Evolutionary conservation across 1,140 invertebrate genomes (phyloP), one percentile per base, ranked within the genome.

Genomic region (Drosophila mojavensis): DNA sequence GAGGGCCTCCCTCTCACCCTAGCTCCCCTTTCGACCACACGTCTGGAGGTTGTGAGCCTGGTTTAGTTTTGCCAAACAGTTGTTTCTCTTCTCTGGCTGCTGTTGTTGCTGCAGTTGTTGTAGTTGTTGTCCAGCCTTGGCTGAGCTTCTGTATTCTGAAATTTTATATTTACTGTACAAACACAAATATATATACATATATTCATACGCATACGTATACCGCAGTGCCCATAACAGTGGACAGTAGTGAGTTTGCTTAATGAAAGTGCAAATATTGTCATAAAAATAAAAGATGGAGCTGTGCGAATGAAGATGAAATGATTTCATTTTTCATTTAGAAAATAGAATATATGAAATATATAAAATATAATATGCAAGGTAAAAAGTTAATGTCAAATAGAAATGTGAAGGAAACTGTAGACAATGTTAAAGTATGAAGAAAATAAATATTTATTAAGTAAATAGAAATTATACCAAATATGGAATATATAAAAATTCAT

Each of bases 11-110:
- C 53, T 11, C 33, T n/a, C 5, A 33, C 20, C 26, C 15, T 51
- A 33, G 13, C 24, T 47, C 17, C 39, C 15, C 13, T 41, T 39
- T 58, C 11, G 60, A 62, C 63, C 75, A 65, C 65, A 58, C 60
- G 67, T 78, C 78, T 88, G 69, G 79, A 79, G 83, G 83, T 79
- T 88, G 79, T 73, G 80, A 86, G 83, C 83, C 83, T 86, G 83
- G 83, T 86, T 86, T 88, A 86, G 83, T 86, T 86, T 88, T 48
- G 72, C 72, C 84, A 77, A 88, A 86, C 83, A 79, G 79, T 88
- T 84, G 53, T 62, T 65, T 66, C 39, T 20, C 60, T 60, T 74
- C 60, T 74, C 17, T 17, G 17, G 20, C 53, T 53, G 36, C 24
- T 53, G 45, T 33, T 39, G 36, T 53, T 64, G 68, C 56, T 45